These are phyloP conservation scores for Allobates femoralis DNA, from an alignment of 2,797 vertebrate genomes.

Conservation along the genomic window DNA sequence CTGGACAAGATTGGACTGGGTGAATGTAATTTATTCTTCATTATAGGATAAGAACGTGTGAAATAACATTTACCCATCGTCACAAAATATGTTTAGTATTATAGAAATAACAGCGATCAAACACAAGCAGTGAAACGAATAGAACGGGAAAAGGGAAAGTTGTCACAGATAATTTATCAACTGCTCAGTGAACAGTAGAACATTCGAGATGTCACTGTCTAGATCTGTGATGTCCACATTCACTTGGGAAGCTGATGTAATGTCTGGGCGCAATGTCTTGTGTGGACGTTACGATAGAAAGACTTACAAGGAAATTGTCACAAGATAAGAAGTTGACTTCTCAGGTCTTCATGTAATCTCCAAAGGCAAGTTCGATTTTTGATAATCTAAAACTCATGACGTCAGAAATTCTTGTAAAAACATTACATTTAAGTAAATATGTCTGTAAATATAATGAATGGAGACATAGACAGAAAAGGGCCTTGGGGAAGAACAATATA, in stretches of 20 bases:
- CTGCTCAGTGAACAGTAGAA: neutral
- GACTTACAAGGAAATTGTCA: neutral
- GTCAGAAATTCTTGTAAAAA: neutral
- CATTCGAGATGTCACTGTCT: neutral
- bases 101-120: neutral
- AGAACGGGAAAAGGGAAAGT: neutral
- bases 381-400: neutral
- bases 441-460: neutral
- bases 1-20: neutral
- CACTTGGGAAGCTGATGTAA: slow-evolving; percentile 23
- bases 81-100: neutral
- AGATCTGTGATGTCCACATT: neutral
- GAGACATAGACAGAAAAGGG: too few species aligned
- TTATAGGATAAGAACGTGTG: neutral
- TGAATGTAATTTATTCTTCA: neutral
- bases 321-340: slow-evolving; percentile 25
- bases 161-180: slow-evolving; percentile 13
- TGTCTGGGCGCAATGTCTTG: slow-evolving; percentile 13
- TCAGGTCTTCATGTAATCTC: neutral
- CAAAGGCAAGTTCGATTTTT: neutral
- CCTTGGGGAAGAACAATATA: too few species aligned
- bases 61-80: neutral
- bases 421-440: neutral
- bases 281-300: neutral
- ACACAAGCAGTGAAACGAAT: neutral